These are phyloP conservation scores for Eidolon helvum DNA, from an alignment of 2,113 vertebrate genomes.

Conservation along the genomic window DNA sequence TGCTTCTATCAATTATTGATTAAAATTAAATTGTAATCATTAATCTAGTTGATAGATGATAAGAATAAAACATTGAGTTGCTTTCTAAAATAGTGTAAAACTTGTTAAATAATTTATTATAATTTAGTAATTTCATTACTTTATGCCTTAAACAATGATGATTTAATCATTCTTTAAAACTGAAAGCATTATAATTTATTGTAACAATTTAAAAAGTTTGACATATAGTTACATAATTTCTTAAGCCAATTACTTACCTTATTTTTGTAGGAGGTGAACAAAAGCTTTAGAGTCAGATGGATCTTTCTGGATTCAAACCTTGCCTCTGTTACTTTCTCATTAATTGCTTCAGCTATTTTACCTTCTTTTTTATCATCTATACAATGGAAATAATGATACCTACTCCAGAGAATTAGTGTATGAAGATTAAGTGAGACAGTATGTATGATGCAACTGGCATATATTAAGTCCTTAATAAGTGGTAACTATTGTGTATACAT, in stretches of 20 bases:
- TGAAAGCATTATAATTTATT: not conserved
- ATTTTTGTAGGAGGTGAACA: not conserved
- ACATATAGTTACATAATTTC: not conserved
- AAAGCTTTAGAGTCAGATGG: not conserved
- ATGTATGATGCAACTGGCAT: not conserved
- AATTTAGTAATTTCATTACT: not conserved
- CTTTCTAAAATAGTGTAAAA: not conserved
- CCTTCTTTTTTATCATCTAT: not conserved
- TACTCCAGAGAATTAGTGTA: not conserved
- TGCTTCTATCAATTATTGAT: not conserved
- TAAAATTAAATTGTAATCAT: not conserved
- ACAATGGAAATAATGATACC: not conserved
- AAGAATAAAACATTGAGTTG: not conserved
- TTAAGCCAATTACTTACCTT: not conserved
- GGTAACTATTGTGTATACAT: not conserved
- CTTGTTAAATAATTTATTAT: not conserved
- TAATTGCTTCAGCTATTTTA: not conserved
- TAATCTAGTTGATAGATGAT: not conserved
- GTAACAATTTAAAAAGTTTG: not conserved
- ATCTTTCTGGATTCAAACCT: not conserved
- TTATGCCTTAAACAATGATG: not conserved
- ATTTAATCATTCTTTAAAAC: not conserved
- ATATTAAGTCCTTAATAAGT: not conserved
- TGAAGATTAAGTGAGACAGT: not conserved
- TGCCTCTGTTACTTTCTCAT: not conserved